A percentile compares a stretch with the other conserved stretches of the same genome.
phyloP scores from a whole-genome alignment of 2,888 invertebrate genomes.

The Kryphioiulus occultus region DNA sequence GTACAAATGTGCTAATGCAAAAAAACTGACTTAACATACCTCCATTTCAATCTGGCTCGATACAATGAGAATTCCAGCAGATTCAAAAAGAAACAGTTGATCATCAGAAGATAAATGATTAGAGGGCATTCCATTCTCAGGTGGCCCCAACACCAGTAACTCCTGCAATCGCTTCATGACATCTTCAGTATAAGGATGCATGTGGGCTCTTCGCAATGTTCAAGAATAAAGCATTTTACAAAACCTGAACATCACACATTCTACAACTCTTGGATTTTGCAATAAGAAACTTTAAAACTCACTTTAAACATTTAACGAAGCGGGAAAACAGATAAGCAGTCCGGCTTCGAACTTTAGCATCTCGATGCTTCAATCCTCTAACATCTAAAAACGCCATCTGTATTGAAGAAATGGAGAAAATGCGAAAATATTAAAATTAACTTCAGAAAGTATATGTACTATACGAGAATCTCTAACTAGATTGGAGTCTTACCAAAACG shows the following conservation, averaged over 20 bases:
- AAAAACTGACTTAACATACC: conserved; percentile 58
- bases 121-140: conserved; percentile 59
- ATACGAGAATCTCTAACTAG: not conserved
- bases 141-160: conserved; percentile 64
- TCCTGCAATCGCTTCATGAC: conserved; percentile 66
- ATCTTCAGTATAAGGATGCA: conserved; percentile 64
- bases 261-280: not conserved
- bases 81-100: conserved; percentile 69
- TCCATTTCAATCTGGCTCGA: conserved; percentile 64
- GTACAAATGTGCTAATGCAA: no score
- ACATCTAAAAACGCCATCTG: conserved; percentile 65
- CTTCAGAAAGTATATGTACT: not conserved
- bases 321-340: conserved; percentile 68
- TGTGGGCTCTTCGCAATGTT: conserved; percentile 58
- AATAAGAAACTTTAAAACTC: conserved; percentile 56
- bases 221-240: conserved; percentile 50
- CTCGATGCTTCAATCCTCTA: conserved; percentile 65
- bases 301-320: conserved; percentile 67
- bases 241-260: not conserved
- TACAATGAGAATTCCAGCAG: conserved; percentile 67
- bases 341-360: conserved; percentile 66
- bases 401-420: not conserved
- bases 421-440: not conserved
- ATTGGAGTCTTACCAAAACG: conserved; percentile 61
- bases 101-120: conserved; percentile 65